phyloP scores from a whole-genome alignment of 2,888 invertebrate species.

The Cartodere bifasciata region DNA sequence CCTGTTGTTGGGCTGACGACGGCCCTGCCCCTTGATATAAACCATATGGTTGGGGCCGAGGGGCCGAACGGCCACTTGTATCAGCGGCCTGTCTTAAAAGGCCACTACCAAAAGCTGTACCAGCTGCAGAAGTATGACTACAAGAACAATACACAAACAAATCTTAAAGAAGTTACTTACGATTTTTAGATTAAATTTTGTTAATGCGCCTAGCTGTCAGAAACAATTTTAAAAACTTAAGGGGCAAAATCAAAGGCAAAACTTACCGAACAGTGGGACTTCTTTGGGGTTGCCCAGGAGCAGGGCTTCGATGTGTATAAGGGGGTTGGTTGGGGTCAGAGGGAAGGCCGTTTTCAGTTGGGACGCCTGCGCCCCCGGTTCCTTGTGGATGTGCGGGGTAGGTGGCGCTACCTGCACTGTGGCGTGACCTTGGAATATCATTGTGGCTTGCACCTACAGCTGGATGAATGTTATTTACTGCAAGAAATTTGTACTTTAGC shows the following conservation, averaged over 20 bases:
- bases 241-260: conserved; percentile 2
- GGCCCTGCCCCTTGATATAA: conserved; percentile 30
- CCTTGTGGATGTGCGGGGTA: conserved; percentile 23
- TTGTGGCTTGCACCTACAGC: conserved; percentile 35
- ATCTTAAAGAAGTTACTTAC: no score
- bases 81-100: conserved; percentile 29
- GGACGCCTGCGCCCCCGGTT: conserved; percentile 15
- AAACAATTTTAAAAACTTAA: no score
- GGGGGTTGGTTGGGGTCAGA: conserved; percentile 35
- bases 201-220: no score
- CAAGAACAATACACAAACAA: no score
- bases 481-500: no score
- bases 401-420: conserved; percentile 22
- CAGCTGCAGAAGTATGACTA: conserved; percentile 25
- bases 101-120: conserved; percentile 24
- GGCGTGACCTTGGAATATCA: conserved; percentile 35
- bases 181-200: no score
- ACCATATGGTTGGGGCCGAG: conserved; percentile 27
- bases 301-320: conserved; percentile 21
- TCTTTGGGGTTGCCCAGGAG: conserved; percentile 16
- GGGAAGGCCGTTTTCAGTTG: conserved; percentile 40
- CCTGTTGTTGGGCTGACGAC: conserved; percentile 26
- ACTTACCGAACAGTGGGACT: conserved; percentile 17
- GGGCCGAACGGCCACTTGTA: conserved; percentile 28
- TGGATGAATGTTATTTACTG: conserved; percentile 42